phyloP scores from a whole-genome alignment of 2,113 vertebrate genomes.

The Microcebus jonahi region DNA sequence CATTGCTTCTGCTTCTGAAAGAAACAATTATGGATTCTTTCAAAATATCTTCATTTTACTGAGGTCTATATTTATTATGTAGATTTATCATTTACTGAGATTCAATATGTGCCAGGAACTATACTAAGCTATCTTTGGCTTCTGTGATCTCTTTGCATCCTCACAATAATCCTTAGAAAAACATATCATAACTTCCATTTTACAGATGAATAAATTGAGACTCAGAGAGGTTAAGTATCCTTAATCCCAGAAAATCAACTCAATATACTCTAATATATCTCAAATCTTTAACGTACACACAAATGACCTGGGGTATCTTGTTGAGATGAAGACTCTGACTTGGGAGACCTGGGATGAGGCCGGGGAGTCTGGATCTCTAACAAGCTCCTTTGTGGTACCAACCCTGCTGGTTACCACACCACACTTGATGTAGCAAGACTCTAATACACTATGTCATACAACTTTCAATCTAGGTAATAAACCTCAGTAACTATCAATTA shows the following conservation, averaged over 20 bases:
- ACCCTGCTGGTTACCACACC: too few species aligned
- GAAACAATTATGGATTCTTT: neutral
- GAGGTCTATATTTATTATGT: neutral
- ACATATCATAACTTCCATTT: neutral
- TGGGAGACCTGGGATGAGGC: neutral
- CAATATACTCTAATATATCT: neutral
- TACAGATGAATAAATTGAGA: neutral
- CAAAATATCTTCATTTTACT: neutral
- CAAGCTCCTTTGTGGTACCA: rapidly evolving
- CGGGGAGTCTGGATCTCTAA: neutral
- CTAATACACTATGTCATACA: too few species aligned
- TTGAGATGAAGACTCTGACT: neutral
- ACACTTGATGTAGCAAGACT: neutral
- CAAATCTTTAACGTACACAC: neutral
- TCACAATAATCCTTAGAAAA: neutral
- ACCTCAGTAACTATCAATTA: neutral
- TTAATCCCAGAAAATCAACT: neutral
- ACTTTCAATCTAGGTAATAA: neutral
- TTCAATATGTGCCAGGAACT: neutral
- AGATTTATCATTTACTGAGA: neutral
- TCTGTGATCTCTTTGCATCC: neutral
- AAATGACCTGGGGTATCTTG: neutral
- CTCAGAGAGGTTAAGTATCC: neutral
- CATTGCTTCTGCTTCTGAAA: neutral
- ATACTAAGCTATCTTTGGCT: neutral